Evolutionary conservation across 2,113 vertebrate genomes (phyloP), one percentile per base, ranked within the genome.

Genomic region (Upupa epops): DNA sequence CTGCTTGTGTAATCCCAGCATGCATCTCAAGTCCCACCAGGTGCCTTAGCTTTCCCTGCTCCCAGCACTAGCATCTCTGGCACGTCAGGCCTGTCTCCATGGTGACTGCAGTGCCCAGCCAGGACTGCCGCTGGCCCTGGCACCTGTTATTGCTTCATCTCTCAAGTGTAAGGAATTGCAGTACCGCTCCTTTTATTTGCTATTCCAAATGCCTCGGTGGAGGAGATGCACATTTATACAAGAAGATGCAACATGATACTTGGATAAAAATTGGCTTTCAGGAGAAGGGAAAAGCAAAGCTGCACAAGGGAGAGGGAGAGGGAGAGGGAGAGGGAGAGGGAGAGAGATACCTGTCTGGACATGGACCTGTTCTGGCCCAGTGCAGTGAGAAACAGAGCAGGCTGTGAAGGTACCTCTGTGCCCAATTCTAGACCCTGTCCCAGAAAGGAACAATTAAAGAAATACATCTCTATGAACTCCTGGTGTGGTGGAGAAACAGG

Each of bases 101-200:
- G 95, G 97, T 69, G 92, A 97, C 97, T 12, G 0, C 77, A 37
- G 92, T 96, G 96, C 96, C 96, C 58, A 28, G 95, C 96, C 79
- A 18, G 58, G 19, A 87, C 97, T 93, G 97, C 96, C 96, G 95
- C 96, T 31, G 96, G 97, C 97, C 96, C 91, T 96, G 97, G 97
- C 98, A 97, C 97, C 97, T 97, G 98, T 96, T 96, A 96, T 93
- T 75, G 95, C 96, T 97, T 92, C 95, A 56, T 97, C 96, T 96
- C 96, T 93, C 92, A 58, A 86, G 97, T 59, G 96, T 79, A 82
- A 96, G 97, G 97, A 96, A 89, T 73, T n/a, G 61, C 77, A 58
- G 92, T n/a, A 19, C 17, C 0, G 87, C 70, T 93, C 95, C 94
- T 96, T 89, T 45, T 52, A 31, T 84, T 85, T 75, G 93, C 96